Evolutionary conservation across 92 coral and sea anemone genomes (phyloP).

Genomic region (Epizoanthus illoricatus): DNA sequence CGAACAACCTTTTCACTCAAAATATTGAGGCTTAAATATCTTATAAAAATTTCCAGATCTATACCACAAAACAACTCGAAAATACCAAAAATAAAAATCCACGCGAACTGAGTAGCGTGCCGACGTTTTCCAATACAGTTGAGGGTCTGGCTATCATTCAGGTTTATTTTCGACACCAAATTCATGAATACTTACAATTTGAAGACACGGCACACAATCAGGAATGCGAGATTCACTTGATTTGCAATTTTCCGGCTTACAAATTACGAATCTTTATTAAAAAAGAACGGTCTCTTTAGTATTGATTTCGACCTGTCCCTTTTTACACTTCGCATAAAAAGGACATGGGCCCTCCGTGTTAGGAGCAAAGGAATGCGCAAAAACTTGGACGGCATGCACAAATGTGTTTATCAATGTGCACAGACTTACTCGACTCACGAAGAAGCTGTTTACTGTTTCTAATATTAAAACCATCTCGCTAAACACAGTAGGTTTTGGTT

Average conservation of each 20-base stretch:
- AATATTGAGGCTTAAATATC: too few species aligned
- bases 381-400: conserved; percentile 28
- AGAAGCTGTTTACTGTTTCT: not conserved
- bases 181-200: not conserved
- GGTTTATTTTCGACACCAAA: not conserved
- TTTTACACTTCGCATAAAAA: not conserved
- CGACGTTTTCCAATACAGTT: too few species aligned
- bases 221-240: not conserved
- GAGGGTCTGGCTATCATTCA: not conserved
- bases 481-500: not conserved
- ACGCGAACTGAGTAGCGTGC: too few species aligned
- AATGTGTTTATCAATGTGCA: conserved; percentile 14
- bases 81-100: too few species aligned
- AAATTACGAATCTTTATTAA: not conserved
- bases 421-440: not conserved
- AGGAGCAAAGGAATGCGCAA: conserved; percentile 25
- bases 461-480: not conserved
- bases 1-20: too few species aligned
- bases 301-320: not conserved
- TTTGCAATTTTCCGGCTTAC: not conserved
- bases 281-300: not conserved
- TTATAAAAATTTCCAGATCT: too few species aligned
- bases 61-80: too few species aligned
- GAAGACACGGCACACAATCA: not conserved
- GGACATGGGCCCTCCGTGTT: not conserved